These are phyloP conservation scores for chimpanzee (Pan troglodytes) DNA, from an alignment of 2,113 vertebrate genomes.

Conservation along the genomic window NHGRI_mPanTro3-v2.1_pri NC_086015.1:130272001-130272500, in stretches of 20 bases:
- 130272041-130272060: not conserved
- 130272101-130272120: not conserved
- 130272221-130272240: not conserved
- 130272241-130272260: not conserved
- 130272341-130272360: not conserved
- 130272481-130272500: not conserved
- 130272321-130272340: not conserved
- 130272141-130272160: not conserved
- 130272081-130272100: not conserved
- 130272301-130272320: no score
- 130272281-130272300: not conserved
- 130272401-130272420: not conserved
- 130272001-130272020: not conserved
- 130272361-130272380: not conserved
- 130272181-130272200: not conserved
- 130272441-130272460: not conserved
- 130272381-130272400: not conserved
- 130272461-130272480: not conserved
- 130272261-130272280: not conserved
- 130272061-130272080: not conserved
- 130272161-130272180: not conserved
- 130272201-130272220: not conserved
- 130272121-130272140: not conserved
- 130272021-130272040: not conserved
- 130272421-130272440: not conserved